These are phyloP conservation scores for Neoniphon sammara DNA, from an alignment of 2,797 vertebrate species.

Conservation along the genomic window DNA sequence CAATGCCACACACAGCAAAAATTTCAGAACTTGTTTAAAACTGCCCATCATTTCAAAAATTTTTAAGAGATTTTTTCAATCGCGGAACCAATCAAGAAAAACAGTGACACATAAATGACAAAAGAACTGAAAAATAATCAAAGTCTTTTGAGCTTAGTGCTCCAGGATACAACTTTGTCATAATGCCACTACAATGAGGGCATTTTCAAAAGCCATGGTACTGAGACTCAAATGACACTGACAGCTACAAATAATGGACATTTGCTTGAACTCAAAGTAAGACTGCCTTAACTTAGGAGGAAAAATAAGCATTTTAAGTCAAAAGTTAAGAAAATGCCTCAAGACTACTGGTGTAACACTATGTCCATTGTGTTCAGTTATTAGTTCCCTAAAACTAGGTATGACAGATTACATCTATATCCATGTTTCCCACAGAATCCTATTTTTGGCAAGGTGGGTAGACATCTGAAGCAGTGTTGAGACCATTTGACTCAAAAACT, in stretches of 20 bases:
- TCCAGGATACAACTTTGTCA: conserved; percentile 18
- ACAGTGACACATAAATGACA: conserved; percentile 3
- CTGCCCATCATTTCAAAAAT: conserved; percentile 22
- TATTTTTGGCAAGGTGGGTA: not conserved
- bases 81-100: conserved; percentile 1
- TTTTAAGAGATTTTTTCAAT: conserved; percentile 19
- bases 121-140: conserved; percentile 12
- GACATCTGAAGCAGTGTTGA: not conserved
- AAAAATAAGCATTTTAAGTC: conserved; percentile 9
- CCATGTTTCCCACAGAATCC: not conserved
- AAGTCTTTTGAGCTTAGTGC: conserved; percentile 16
- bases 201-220: not conserved
- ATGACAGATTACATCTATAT: conserved; percentile 8
- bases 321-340: conserved; percentile 1
- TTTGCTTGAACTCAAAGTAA: conserved; percentile 17
- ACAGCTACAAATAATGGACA: conserved; percentile 9
- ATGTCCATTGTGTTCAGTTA: conserved; percentile 14
- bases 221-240: conserved; percentile 26
- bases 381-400: conserved; percentile 32
- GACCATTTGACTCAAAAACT: not conserved
- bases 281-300: not conserved
- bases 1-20: conserved; percentile 48
- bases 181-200: not conserved
- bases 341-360: conserved; percentile 4
- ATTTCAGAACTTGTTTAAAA: conserved; percentile 45